Percentiles rank a stretch among this genome's conserved stretches.
Evolutionary conservation across 2,888 invertebrate species (phyloP).

Genomic region (Tupiocoris notatus): DNA sequence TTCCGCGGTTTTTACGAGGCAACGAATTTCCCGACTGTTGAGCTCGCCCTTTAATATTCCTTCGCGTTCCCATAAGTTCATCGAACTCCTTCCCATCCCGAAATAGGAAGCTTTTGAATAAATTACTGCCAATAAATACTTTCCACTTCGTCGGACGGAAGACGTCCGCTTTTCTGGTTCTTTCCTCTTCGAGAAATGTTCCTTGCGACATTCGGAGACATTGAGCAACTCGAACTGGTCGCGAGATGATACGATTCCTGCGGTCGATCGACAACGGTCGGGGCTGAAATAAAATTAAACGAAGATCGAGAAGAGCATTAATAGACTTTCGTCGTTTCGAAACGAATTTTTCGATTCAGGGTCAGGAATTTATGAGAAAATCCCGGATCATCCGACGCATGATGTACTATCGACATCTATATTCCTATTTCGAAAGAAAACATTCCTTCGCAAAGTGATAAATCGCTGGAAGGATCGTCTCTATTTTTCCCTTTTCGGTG

Average conservation of each 20-base stretch:
- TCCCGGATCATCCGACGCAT: too few relatives aligned
- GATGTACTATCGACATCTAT: too few relatives aligned
- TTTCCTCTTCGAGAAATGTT: too few relatives aligned
- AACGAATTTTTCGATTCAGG: too few relatives aligned
- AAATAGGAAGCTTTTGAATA: background rate
- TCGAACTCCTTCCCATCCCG: background rate
- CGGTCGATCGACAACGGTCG: background rate
- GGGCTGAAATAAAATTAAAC: background rate
- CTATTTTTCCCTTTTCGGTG: too few relatives aligned
- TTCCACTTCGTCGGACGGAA: background rate
- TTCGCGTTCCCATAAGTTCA: background rate
- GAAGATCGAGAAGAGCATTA: too few relatives aligned
- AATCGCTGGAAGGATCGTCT: too few relatives aligned
- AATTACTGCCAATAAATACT: background rate
- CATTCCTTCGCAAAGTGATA: too few relatives aligned
- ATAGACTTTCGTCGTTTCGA: background rate
- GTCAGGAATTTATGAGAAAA: too few relatives aligned
- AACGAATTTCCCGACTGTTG: background rate
- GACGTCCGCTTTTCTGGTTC: background rate
- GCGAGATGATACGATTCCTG: background rate
- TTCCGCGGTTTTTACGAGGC: too few relatives aligned
- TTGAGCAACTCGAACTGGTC: background rate
- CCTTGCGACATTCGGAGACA: background rate
- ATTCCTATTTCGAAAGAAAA: too few relatives aligned
- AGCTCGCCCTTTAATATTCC: background rate